Conservation (phyloP, 2,797 vertebrate species). For the Sebastes oblongus region DNA sequence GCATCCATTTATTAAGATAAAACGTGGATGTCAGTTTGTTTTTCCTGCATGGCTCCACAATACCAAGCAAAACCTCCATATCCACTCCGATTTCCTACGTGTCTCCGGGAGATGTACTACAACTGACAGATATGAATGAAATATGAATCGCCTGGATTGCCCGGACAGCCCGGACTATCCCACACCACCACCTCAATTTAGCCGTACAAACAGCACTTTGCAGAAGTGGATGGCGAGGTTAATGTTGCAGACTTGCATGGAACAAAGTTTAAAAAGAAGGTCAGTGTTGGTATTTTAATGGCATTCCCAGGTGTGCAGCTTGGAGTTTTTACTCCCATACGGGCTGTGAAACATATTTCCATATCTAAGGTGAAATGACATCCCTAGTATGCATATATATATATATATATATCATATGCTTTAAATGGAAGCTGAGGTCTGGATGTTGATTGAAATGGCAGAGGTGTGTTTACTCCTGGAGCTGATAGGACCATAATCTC, state of each 20-base stretch:
- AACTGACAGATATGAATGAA: constrained; percentile 57
- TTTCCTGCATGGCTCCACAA: constrained; percentile 16
- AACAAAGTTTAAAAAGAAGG: constrained; percentile 31
- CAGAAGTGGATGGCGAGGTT: neutral
- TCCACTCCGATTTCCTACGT: constrained; percentile 39
- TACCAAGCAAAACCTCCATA: constrained; percentile 5
- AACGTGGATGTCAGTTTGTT: constrained; percentile 28
- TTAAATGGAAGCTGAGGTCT: neutral
- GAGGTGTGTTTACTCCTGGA: constrained; percentile 48
- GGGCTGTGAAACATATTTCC: constrained; percentile 25
- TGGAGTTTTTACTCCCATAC: neutral
- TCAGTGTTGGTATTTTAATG: constrained; percentile 27
- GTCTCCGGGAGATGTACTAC: constrained; percentile 41
- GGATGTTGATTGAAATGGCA: constrained; percentile 52
- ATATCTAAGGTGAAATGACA: constrained; percentile 30
- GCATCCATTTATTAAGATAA: constrained; percentile 44
- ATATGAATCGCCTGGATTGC: constrained; percentile 47
- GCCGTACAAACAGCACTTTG: constrained; percentile 38
- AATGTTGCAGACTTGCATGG: constrained; percentile 17
- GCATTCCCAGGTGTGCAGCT: neutral
- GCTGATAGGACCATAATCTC: constrained; percentile 55
- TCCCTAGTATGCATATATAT: neutral
- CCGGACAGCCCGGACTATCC: constrained; percentile 8
- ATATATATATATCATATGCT: neutral
- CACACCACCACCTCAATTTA: constrained; percentile 46